Percentiles rank a stretch among this genome's conserved stretches.
phyloP scores from a whole-genome alignment of 1,140 invertebrate genomes.

The Procambarus clarkii region DNA sequence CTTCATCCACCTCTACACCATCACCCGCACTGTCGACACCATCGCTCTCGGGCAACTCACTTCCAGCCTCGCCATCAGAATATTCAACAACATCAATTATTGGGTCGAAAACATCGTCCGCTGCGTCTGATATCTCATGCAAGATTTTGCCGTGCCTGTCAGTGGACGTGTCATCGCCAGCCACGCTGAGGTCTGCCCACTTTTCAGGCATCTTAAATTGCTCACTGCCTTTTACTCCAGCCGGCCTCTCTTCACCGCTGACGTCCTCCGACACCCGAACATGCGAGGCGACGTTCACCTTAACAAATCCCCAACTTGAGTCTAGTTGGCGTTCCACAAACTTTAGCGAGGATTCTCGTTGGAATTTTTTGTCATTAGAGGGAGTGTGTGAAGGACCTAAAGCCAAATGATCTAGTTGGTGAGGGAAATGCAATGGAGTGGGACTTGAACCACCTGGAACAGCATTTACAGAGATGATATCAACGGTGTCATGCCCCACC shows the following conservation, averaged over 20 bases:
- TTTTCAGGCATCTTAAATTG: background rate
- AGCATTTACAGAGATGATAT: background rate
- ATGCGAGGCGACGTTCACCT: background rate
- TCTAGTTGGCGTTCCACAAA: background rate
- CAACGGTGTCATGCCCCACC: background rate
- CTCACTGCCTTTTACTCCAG: background rate
- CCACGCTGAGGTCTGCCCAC: background rate
- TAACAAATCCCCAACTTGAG: background rate
- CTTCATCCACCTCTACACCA: background rate
- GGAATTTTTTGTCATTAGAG: background rate
- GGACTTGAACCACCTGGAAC: background rate
- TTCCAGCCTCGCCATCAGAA: conserved; percentile 13
- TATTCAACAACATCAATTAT: conserved; percentile 62
- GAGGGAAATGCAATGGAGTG: too few relatives aligned
- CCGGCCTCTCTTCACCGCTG: background rate
- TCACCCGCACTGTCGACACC: background rate
- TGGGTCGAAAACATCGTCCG: conserved; percentile 42
- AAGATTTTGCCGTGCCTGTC: background rate
- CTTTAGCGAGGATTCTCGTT: background rate
- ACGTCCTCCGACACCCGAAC: background rate
- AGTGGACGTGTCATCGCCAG: conserved; percentile 7
- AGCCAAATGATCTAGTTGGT: background rate
- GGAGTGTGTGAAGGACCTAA: background rate
- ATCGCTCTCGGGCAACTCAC: conserved; percentile 22
- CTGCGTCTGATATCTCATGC: conserved; percentile 8